Base-by-base conservation (phyloP, 2,888 invertebrate genomes). In the Drosophila mimica region DNA sequence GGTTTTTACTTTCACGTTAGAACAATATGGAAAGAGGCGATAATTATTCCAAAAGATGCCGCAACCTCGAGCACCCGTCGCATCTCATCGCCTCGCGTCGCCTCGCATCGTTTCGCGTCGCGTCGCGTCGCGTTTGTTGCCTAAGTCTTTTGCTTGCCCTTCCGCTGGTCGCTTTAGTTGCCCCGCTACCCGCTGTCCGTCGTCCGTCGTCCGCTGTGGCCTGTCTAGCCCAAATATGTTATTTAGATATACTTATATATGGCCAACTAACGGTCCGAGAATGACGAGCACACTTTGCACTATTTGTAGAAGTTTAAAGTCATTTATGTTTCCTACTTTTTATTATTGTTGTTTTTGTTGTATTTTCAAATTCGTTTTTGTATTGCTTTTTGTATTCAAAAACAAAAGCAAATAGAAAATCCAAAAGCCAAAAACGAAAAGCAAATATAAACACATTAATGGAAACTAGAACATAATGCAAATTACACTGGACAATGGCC, bases 1-100 rank as follows among this genome's bases (percentile, higher is more conserved):
- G 90, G 86, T 89, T 87, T 87, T 87, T 87, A 87, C 90, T 87
- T 87, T 87, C 86, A 89, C 86, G 89, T 83, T 87, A 87, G 86
- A 87, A 90, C 86, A 90, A 90, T 87, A 87, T 90, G 89, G 89
- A 81, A 88, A 88, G 58, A 73, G 84, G 82, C 82, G 89, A 89
- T 87, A 87, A 87, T 90, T 87, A 90, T 79, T 81, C 78, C 82
- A 65, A 73, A 81, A 78, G 81, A 78, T 78, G 78, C 78, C 78
- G 78, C 81, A 81, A 77, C 72, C 64, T 72, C 30, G 40, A 64
- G 62, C 73, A 70, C 60, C 70, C 68, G 81, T 62, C 68, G 51
- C 51, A 33, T 28, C 38, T 31, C 36, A 31, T 40, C 31, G 59
- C 28, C 31, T 57, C 3, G 36, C 13, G 15, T 15, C 57, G 62